Conservation (phyloP, 2,113 vertebrate genomes). For the Odontophorus gujanensis region DNA sequence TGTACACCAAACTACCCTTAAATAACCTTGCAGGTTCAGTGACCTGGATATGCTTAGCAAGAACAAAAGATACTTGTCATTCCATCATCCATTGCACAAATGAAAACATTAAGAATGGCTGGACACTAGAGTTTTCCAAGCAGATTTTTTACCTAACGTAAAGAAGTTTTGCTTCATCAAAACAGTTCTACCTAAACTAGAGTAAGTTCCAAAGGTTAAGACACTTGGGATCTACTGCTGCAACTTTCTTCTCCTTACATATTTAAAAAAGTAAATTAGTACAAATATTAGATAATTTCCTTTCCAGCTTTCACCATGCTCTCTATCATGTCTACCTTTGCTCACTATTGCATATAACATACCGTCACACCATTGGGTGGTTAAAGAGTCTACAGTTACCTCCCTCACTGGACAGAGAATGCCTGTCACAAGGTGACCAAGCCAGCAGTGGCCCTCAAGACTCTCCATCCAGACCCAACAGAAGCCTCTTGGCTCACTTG, state of each 20-base stretch:
- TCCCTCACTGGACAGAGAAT: neutral
- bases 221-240: neutral
- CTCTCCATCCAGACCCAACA: fast-evolving
- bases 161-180: neutral
- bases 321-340: fast-evolving
- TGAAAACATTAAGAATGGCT: neutral
- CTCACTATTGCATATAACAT: neutral
- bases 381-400: neutral
- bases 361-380: fast-evolving
- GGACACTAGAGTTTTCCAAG: neutral
- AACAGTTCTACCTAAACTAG: neutral
- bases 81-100: neutral
- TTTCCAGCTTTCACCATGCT: neutral
- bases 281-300: neutral
- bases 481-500: neutral
- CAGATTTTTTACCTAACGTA: neutral
- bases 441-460: neutral
- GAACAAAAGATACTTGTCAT: neutral
- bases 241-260: neutral
- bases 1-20: neutral
- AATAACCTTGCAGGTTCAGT: fast-evolving
- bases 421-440: neutral
- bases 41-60: neutral
- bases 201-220: neutral
- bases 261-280: neutral